Base-by-base conservation (phyloP, 1,140 invertebrate species). In the Anastatus disparis region DNA sequence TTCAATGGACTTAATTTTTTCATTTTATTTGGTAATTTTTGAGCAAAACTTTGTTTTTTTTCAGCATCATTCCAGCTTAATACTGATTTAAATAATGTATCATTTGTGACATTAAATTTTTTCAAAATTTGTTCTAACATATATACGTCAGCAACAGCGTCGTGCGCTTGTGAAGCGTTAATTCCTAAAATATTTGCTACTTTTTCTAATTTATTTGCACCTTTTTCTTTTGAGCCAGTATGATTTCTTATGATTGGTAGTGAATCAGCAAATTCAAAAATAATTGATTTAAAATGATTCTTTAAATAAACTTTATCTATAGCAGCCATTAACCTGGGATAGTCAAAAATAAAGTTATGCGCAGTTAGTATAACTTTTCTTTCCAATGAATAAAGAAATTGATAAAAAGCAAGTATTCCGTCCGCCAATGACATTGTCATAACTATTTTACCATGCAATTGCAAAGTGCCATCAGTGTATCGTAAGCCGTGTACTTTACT, bases 341-440 rank as follows among this genome's bases (percentile, higher is more conserved):
- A 52, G 38, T 70, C 67, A 38, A 70, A 70, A 3, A 2, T n/a
- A 52, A 44, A 62, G 48, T 59, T 58, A 26, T 59, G 55, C 17
- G 53, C 44, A 22, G 53, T 50, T 7, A 52, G 27, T 31, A 69
- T 38, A 26, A 20, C 20, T 29, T 61, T 61, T n/a, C 35, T 42
- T 46, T 61, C n/a, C 2, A 61, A 27, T 8, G 15, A 44, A 50
- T 13, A 24, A 15, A 65, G 35, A 24, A 65, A 52, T 20, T 52
- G 3, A 42, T 38, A 65, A 40, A 65, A 40, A 9, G 27, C 20
- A 24, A 40, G 15, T 8, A 65, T 65, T 10, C 48, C 50, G 6
- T 40, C 22, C 24, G 26, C 35, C 40, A 65, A 40, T 7, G 12
- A 38, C 2, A 65, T 9, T 38, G 46, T 35, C 13, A 35, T 22